Evolutionary conservation across 2,888 invertebrate species (phyloP).

Genomic region (Cecidostiba fungosa): DNA sequence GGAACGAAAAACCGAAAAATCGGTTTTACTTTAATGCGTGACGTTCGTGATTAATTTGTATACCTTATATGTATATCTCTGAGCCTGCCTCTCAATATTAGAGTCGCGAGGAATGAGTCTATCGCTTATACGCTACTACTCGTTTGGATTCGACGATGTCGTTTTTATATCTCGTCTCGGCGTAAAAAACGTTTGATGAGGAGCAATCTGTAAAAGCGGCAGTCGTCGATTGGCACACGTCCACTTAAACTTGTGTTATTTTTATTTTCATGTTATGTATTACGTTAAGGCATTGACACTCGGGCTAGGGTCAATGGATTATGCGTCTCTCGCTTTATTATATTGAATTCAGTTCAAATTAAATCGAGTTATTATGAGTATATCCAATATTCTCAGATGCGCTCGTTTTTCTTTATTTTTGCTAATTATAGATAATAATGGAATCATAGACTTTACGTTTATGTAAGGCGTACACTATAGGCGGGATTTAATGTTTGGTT

Average conservation of each 20-base stretch:
- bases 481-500: not conserved
- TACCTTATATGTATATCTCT: constrained; percentile 2
- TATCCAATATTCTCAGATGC: not conserved
- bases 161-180: constrained; percentile 25
- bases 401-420: not conserved
- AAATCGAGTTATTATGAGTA: not conserved
- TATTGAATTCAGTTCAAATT: not conserved
- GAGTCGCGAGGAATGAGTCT: constrained; percentile 52
- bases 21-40: constrained; percentile 9
- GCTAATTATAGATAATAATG: not conserved
- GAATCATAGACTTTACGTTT: not conserved
- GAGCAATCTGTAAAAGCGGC: constrained; percentile 42
- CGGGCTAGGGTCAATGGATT: constrained; percentile 37
- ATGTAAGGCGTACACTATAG: not conserved
- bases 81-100: constrained; percentile 28
- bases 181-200: constrained; percentile 49
- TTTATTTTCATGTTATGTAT: constrained; percentile 10
- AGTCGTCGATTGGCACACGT: constrained; percentile 58
- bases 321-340: not conserved
- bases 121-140: constrained; percentile 21
- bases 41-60: constrained; percentile 22
- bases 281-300: constrained; percentile 49
- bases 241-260: constrained; percentile 19
- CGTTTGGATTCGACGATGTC: not conserved
- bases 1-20: not conserved